Base-by-base conservation (phyloP, 2,113 vertebrate genomes). In the Barbus barbus region DNA sequence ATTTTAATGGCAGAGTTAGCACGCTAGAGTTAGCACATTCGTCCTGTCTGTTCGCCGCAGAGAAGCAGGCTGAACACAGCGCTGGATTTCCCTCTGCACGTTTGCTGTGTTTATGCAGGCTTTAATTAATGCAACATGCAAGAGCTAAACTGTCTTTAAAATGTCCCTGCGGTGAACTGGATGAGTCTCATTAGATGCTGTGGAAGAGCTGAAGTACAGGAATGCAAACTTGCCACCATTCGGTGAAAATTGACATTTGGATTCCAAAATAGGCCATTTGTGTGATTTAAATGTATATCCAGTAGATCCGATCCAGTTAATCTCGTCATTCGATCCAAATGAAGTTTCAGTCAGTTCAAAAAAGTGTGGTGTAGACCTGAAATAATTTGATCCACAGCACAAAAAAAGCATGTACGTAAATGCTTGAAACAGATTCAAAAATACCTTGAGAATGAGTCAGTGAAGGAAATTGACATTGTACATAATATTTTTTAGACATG, bases 51-150 rank as follows among this genome's bases (percentile, higher is more conserved):
- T 24, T 12, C 22, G 4, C 9, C 41, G 36, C 18, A 5, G 41
- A 56, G 58, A 63, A 63, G 60, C 5, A 18, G 8, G 13, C 38
- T n/a, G n/a, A n/a, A n/a, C n/a, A n/a, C n/a, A n/a, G n/a, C n/a
- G n/a, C n/a, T 81, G 46, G 76, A 24, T 61, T 13, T 14, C 24
- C 60, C 60, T 6, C 60, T 14, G 46, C 33, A 28, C 16, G 12
- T 73, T n/a, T 31, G 81, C 7, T 73, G 61, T 69, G 41, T 63
- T 46, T 51, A 20, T 11, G 63, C 67, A 31, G 67, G 31, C 53
- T 82, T 73, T 53, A 69, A 65, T 80, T 46, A 5, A 81, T 81
- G 65, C 44, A 84, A 72, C 16, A 84, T 60, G 53, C 9, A 80
- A 51, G 20, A 38, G 80, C 48, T 51, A 41, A 56, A 58, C 44